Conservation (phyloP, 2,797 vertebrate species). For the Coendou prehensilis region DNA sequence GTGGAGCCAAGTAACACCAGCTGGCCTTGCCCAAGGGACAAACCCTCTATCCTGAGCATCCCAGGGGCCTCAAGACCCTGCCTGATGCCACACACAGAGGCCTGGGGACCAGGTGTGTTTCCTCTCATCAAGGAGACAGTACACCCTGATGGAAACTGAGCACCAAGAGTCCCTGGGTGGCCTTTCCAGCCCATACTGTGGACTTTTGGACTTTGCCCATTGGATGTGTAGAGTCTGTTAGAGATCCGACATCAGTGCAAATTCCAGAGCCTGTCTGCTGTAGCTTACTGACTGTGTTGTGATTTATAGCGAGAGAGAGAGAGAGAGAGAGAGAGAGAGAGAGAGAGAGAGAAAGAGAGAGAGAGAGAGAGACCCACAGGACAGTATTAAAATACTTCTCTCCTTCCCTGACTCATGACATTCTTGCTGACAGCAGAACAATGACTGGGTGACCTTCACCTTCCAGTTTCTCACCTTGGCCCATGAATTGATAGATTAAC, state of each 20-base stretch:
- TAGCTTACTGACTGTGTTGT: constrained; percentile 70
- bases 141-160: constrained; percentile 69
- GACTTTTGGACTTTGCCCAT: constrained; percentile 58
- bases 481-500: constrained; percentile 53
- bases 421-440: constrained; percentile 67
- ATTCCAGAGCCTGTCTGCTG: constrained; percentile 59
- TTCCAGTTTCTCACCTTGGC: constrained; percentile 44
- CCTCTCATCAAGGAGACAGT: constrained; percentile 58
- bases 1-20: constrained; percentile 92
- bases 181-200: constrained; percentile 61
- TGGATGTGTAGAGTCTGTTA: constrained; percentile 63
- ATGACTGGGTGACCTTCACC: constrained; percentile 64
- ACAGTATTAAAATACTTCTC: constrained; percentile 78
- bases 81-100: constrained; percentile 48
- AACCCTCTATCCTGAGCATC: constrained; percentile 22
- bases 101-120: not conserved
- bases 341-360: not conserved
- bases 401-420: constrained; percentile 61
- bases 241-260: constrained; percentile 71
- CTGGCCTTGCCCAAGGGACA: constrained; percentile 67
- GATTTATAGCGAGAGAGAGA: constrained; percentile 12
- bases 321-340: not conserved
- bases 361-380: constrained; percentile 37
- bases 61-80: constrained; percentile 34
- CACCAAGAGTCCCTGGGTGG: constrained; percentile 29